These are phyloP conservation scores for Ennomos fuscantarius DNA, from an alignment of 2,888 invertebrate species.

Conservation along the genomic window DNA sequence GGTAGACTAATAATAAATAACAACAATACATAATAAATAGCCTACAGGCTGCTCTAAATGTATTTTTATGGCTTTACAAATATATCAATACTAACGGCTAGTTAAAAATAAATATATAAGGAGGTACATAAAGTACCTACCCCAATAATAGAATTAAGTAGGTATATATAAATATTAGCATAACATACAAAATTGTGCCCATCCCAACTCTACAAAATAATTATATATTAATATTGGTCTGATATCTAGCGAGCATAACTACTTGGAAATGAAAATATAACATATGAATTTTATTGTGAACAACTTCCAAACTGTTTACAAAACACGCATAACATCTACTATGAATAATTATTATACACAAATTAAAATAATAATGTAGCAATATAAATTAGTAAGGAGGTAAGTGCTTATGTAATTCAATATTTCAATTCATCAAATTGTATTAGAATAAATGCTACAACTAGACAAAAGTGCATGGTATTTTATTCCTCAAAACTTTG, in stretches of 20 bases:
- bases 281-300: background rate
- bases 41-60: constrained; percentile 13
- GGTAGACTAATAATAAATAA: constrained; percentile 4
- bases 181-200: constrained; percentile 19
- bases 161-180: constrained; percentile 13
- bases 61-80: constrained; percentile 4
- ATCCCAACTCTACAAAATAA: constrained; percentile 20
- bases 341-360: background rate
- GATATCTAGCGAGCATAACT: background rate
- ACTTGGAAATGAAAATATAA: background rate
- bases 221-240: background rate
- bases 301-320: background rate
- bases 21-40: background rate
- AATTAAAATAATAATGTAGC: constrained; percentile 3
- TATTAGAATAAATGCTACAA: constrained; percentile 14
- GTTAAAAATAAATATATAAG: constrained; percentile 2
- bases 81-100: constrained; percentile 6
- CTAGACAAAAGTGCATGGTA: constrained; percentile 67
- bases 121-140: background rate
- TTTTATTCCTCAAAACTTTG: constrained; percentile 55
- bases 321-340: constrained; percentile 1
- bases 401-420: too few species aligned
- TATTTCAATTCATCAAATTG: constrained; percentile 8
- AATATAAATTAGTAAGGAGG: constrained; percentile 3
- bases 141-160: too few species aligned